phyloP scores from a whole-genome alignment of 2,888 invertebrate species.

The Chrysolina americana region DNA sequence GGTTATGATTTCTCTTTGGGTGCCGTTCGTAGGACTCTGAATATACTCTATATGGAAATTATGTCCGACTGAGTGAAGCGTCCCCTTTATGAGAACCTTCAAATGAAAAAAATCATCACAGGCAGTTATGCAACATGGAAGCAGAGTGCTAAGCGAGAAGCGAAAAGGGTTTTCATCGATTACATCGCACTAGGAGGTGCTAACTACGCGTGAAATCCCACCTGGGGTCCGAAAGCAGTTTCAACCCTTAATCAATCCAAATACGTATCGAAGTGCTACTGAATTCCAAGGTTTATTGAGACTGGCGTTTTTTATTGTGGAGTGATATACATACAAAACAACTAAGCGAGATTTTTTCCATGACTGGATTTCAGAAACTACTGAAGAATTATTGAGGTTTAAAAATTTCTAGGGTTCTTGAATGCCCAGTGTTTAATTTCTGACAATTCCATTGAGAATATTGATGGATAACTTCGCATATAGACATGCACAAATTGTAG shows the following conservation, averaged over 20 bases:
- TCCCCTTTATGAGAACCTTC: background rate
- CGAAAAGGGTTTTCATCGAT: background rate
- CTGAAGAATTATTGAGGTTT: too few species aligned
- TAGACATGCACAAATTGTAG: too few species aligned
- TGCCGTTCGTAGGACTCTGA: too few species aligned
- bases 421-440: too few species aligned
- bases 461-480: too few species aligned
- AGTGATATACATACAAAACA: too few species aligned
- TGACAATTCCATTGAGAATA: too few species aligned
- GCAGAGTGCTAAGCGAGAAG: background rate
- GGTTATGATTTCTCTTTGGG: too few species aligned
- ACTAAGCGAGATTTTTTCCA: too few species aligned
- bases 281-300: background rate
- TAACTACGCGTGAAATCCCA: conserved; percentile 8
- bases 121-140: background rate
- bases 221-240: conserved; percentile 1
- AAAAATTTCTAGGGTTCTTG: too few species aligned
- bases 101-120: background rate
- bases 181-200: background rate
- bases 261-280: background rate
- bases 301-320: background rate
- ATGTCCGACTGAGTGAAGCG: background rate
- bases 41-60: background rate
- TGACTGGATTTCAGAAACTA: too few species aligned
- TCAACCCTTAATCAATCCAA: conserved; percentile 7